phyloP scores from a whole-genome alignment of 2,113 vertebrate genomes.

The Hyla sarda region DNA sequence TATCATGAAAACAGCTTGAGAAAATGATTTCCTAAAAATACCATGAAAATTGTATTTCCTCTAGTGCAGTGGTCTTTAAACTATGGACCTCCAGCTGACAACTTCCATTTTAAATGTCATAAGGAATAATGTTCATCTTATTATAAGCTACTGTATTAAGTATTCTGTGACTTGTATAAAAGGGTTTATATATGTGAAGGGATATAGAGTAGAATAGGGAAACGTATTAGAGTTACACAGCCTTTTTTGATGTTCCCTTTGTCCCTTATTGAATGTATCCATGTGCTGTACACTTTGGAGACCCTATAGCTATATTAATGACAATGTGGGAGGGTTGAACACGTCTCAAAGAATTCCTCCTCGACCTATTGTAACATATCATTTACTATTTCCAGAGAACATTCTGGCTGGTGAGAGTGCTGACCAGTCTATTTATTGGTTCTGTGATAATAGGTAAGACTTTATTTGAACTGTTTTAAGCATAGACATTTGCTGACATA shows the following conservation, averaged over 20 bases:
- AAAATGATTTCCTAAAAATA: no score
- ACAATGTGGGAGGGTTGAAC: neutral
- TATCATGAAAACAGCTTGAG: no score
- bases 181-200: neutral
- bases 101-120: no score
- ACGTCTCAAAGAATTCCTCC: neutral
- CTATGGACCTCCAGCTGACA: no score
- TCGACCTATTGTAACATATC: neutral
- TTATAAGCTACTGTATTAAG: neutral
- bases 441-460: conserved; percentile 83
- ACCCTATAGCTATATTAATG: neutral
- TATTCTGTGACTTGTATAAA: neutral
- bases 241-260: neutral
- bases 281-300: neutral
- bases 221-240: neutral
- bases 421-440: conserved; percentile 83
- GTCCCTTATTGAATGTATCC: neutral
- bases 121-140: no score
- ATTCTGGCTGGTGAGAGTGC: conserved; percentile 82
- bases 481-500: neutral
- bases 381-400: conserved; percentile 72
- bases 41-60: no score
- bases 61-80: no score
- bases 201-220: neutral
- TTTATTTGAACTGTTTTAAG: neutral